Percentiles rank a stretch among this genome's conserved stretches.
Conservation (phyloP, 2,113 vertebrate species). For the Oenanthe melanoleuca region DNA sequence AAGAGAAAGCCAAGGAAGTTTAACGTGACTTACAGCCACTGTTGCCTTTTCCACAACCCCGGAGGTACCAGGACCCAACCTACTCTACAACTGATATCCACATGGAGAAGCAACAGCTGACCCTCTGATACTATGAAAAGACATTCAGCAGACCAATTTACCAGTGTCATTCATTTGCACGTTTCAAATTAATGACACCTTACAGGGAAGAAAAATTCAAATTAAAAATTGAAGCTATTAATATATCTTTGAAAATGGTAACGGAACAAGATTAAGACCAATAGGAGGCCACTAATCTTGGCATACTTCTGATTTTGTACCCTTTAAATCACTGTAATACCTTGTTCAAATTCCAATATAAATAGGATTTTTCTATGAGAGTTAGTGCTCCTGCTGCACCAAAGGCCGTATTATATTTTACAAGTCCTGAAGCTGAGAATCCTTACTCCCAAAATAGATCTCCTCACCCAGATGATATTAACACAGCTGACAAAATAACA, state of each 20-base stretch:
- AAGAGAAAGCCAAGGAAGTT: neutral
- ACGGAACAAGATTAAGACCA: constrained; percentile 46
- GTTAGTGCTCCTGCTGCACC: neutral
- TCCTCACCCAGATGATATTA: neutral
- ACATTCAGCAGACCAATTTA: constrained; percentile 16
- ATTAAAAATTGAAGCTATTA: constrained; percentile 68
- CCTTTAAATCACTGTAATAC: constrained; percentile 47
- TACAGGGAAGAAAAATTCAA: constrained; percentile 61
- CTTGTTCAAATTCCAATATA: constrained; percentile 33
- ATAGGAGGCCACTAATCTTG: constrained; percentile 41
- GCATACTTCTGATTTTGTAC: constrained; percentile 4
- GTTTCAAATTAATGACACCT: constrained; percentile 62
- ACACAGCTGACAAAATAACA: neutral
- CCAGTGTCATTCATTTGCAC: constrained; percentile 39
- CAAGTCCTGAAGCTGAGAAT: neutral
- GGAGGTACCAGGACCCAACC: neutral
- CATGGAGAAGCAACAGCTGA: neutral
- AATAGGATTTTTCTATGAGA: constrained; percentile 36
- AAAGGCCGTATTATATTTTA: constrained; percentile 3
- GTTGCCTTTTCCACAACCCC: neutral
- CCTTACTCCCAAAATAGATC: neutral
- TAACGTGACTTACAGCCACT: neutral
- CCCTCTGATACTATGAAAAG: neutral
- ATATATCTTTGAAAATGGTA: constrained; percentile 58
- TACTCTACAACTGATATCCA: neutral